Evolutionary conservation across 2,888 invertebrate species (phyloP), one percentile per base, ranked within the genome.

Genomic region (Pachliopta kotzebuea): DNA sequence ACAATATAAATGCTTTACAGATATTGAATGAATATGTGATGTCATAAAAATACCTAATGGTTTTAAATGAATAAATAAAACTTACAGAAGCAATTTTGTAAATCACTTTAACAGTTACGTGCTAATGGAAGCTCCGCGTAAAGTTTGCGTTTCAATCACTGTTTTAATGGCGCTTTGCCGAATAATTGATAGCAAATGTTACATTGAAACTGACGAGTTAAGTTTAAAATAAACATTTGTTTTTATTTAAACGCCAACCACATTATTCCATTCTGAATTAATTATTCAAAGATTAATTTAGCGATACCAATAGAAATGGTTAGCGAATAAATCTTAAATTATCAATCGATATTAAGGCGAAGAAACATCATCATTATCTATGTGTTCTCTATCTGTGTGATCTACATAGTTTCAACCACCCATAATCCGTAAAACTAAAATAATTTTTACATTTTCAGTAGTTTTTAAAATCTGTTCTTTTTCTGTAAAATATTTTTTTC

Each of bases 141-240:
- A 60, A 64, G 55, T 64, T 64, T 64, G 45, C 26, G 49, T 64
- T 56, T 52, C 56, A 37, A 65, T 65, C 60, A 65, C 64, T 65
- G 56, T 60, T 65, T 65, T 56, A 60, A 65, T 60, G 52, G 60
- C 24, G 52, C 54, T 65, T 56, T 56, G 56, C 1, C 52, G 60
- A 65, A 65, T 60, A 60, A 60, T 60, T 65, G 56, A 56, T 65
- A 45, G 56, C 64, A 42, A 56, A 49, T 59, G 63, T 54, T 59
- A 59, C 24, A 55, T 58, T 49, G 63, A 54, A 63, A 58, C n/a
- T 50, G 55, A 59, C 24, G 62, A 23, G 26, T n/a, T 56, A 21
- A 37, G n/a, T 37, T 57, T 23, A 42, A 62, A 57, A 26, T 53
- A 57, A 62, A 56, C n/a, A 42, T 14, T 20, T 11, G 20, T 29